Percentiles rank a stretch among this genome's conserved stretches.
phyloP scores from a whole-genome alignment of 2,888 invertebrate species.

The Clitarchus hookeri region DNA sequence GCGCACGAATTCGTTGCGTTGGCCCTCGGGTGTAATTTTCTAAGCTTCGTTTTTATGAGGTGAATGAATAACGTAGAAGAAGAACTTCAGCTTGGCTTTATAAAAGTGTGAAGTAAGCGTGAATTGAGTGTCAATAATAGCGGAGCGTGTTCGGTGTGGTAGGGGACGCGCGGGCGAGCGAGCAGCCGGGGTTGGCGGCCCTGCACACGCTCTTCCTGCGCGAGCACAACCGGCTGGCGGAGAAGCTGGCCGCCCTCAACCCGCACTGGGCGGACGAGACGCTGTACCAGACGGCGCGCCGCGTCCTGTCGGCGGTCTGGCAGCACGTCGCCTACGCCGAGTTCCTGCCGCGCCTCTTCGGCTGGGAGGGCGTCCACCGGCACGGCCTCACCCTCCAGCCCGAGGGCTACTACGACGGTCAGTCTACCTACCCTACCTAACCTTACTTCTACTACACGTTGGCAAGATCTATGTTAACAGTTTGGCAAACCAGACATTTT shows the following conservation, averaged over 20 bases:
- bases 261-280: conserved; percentile 54
- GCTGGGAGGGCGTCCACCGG: conserved; percentile 55
- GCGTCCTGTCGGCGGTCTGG: conserved; percentile 50
- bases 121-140: no score
- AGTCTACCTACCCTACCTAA: not conserved
- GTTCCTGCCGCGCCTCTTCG: conserved; percentile 60
- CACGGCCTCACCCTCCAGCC: conserved; percentile 56
- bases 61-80: no score
- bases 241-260: conserved; percentile 51
- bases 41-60: no score
- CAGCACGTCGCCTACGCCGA: conserved; percentile 53
- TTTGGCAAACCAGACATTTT: no score
- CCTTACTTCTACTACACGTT: no score
- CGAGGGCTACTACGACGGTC: conserved; percentile 55
- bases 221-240: conserved; percentile 56
- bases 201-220: conserved; percentile 57
- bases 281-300: conserved; percentile 51
- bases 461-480: no score
- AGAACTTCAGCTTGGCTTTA: no score
- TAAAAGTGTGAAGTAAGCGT: no score
- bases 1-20: no score
- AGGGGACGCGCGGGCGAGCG: conserved; percentile 56
- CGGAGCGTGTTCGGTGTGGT: not conserved
- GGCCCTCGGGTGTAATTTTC: no score
- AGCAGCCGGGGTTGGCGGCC: conserved; percentile 57